phyloP scores from a whole-genome alignment of 2,888 invertebrate genomes.

The Macrosiphum euphorbiae region DNA sequence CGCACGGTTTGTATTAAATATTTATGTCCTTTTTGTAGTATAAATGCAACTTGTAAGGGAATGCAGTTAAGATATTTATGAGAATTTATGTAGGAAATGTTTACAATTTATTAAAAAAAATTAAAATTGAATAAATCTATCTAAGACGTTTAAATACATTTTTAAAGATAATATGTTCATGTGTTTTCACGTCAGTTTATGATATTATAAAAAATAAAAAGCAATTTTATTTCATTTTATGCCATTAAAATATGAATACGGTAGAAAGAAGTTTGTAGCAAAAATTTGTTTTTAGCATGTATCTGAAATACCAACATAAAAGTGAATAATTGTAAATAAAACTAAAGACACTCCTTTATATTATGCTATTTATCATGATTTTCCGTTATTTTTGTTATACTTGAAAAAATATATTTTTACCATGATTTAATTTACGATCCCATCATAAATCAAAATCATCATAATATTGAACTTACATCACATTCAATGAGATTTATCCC shows the following conservation, averaged over 20 bases:
- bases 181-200: too few species aligned
- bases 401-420: not conserved
- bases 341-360: not conserved
- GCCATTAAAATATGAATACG: not conserved
- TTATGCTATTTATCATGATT: not conserved
- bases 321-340: not conserved
- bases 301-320: not conserved
- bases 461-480: not conserved
- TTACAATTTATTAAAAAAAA: too few species aligned
- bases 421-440: not conserved
- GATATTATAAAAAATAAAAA: not conserved
- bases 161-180: too few species aligned
- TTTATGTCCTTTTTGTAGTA: too few species aligned
- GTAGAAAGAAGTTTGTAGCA: not conserved
- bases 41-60: too few species aligned
- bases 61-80: too few species aligned
- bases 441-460: not conserved
- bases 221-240: not conserved
- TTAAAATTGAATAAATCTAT: too few species aligned
- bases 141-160: too few species aligned
- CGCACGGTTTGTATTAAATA: not conserved
- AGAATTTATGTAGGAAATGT: too few species aligned
- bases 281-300: not conserved
- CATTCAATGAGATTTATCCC: not conserved
- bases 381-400: not conserved